Evolutionary conservation across 2,113 vertebrate genomes (phyloP).

Genomic region (Nannobrachium achirus): DNA sequence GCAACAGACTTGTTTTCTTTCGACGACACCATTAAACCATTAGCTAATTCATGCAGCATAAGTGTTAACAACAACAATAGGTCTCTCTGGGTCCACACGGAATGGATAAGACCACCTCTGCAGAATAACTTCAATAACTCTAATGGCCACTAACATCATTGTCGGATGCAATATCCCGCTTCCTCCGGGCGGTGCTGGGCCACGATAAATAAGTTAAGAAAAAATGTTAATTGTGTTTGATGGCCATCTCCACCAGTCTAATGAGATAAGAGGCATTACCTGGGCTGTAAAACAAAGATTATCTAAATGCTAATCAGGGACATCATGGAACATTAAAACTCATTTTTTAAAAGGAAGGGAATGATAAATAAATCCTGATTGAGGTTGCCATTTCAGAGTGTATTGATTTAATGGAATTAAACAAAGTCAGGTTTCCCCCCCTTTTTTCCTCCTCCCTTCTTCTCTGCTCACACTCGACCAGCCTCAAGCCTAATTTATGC

Average conservation of each 20-base stretch:
- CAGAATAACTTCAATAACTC: conserved; percentile 80
- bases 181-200: conserved; percentile 79
- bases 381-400: conserved; percentile 73
- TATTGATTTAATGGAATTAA: conserved; percentile 76
- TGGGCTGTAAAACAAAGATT: conserved; percentile 79
- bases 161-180: conserved; percentile 77
- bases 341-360: conserved; percentile 73
- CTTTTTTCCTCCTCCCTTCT: conserved; percentile 33
- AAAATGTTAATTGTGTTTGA: conserved; percentile 86
- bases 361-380: conserved; percentile 77
- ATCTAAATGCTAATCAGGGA: conserved; percentile 83
- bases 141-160: conserved; percentile 82
- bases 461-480: conserved; percentile 14
- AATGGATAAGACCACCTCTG: conserved; percentile 71
- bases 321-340: conserved; percentile 76
- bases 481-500: neutral
- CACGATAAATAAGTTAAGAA: conserved; percentile 80
- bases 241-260: conserved; percentile 80
- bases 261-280: conserved; percentile 79
- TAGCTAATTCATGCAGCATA: conserved; percentile 68
- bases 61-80: conserved; percentile 66
- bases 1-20: conserved; percentile 52
- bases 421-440: conserved; percentile 41
- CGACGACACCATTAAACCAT: conserved; percentile 67
- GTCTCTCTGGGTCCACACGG: conserved; percentile 45